phyloP scores from a whole-genome alignment of 2,888 invertebrate genomes.

The Salpingus planirostris region DNA sequence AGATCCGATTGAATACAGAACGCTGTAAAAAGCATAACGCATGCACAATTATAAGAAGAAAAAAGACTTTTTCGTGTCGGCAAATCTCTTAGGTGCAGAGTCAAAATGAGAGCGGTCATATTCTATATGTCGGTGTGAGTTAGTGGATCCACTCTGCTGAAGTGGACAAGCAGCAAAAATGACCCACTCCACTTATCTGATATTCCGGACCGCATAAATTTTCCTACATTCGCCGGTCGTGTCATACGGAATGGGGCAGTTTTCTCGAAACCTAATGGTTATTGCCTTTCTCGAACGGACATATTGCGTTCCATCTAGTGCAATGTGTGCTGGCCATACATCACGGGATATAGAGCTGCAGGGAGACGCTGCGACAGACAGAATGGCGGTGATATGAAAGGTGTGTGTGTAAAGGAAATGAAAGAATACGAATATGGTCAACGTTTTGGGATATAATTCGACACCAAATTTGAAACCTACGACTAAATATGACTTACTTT shows the following conservation, averaged over 20 bases:
- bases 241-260: constrained; percentile 53
- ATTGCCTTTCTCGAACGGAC: constrained; percentile 52
- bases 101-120: too few species aligned
- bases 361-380: constrained; percentile 30
- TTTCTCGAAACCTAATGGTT: constrained; percentile 54
- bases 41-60: too few species aligned
- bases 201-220: constrained; percentile 46
- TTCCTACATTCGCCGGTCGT: constrained; percentile 51
- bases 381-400: constrained; percentile 27
- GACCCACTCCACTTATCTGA: constrained; percentile 29
- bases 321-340: constrained; percentile 51
- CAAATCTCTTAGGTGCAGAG: too few species aligned
- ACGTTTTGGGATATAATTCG: constrained; percentile 9
- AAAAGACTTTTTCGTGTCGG: too few species aligned
- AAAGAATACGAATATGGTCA: constrained; percentile 21
- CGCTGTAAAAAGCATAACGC: too few species aligned
- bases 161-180: constrained; percentile 17
- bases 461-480: too few species aligned
- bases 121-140: too few species aligned
- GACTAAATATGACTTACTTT: too few species aligned
- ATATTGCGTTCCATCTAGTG: constrained; percentile 53
- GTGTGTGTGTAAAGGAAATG: constrained; percentile 21
- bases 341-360: constrained; percentile 41
- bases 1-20: too few species aligned
- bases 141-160: too few species aligned